A percentile compares a stretch with the other conserved stretches of the same genome.
These are phyloP conservation scores for Leucania comma DNA, from an alignment of 2,888 invertebrate species.

Conservation along the genomic window DNA sequence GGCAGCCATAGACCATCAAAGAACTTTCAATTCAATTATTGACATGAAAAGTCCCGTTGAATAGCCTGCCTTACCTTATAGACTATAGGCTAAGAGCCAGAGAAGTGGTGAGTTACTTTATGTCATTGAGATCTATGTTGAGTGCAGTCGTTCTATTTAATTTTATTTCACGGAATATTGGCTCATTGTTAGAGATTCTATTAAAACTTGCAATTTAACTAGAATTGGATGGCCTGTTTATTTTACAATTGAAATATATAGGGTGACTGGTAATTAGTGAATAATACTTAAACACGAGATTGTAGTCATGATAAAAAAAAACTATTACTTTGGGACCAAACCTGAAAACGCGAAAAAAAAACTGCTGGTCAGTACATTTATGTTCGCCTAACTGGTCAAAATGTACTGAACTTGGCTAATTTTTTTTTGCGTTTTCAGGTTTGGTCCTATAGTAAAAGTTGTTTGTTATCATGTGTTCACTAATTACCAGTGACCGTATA, in stretches of 20 bases:
- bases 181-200: conserved; percentile 3
- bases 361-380: too few relatives aligned
- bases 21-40: conserved; percentile 53
- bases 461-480: too few relatives aligned
- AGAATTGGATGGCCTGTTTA: neutral
- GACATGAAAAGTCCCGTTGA: conserved; percentile 35
- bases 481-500: too few relatives aligned
- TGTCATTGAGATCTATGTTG: conserved; percentile 27
- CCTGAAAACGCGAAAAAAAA: too few relatives aligned
- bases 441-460: too few relatives aligned
- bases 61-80: conserved; percentile 24
- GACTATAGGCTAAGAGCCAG: conserved; percentile 24
- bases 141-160: conserved; percentile 29
- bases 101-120: conserved; percentile 15
- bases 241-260: neutral
- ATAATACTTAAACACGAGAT: too few relatives aligned
- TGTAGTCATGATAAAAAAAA: too few relatives aligned
- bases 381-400: too few relatives aligned
- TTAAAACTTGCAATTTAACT: neutral
- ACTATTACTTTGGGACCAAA: too few relatives aligned
- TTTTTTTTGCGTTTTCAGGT: too few relatives aligned
- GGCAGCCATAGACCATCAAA: conserved; percentile 39
- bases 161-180: conserved; percentile 9
- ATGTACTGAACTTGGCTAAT: too few relatives aligned
- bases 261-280: too few relatives aligned